Conservation (phyloP, 2,113 vertebrate species). For the Atrichornis clamosus region DNA sequence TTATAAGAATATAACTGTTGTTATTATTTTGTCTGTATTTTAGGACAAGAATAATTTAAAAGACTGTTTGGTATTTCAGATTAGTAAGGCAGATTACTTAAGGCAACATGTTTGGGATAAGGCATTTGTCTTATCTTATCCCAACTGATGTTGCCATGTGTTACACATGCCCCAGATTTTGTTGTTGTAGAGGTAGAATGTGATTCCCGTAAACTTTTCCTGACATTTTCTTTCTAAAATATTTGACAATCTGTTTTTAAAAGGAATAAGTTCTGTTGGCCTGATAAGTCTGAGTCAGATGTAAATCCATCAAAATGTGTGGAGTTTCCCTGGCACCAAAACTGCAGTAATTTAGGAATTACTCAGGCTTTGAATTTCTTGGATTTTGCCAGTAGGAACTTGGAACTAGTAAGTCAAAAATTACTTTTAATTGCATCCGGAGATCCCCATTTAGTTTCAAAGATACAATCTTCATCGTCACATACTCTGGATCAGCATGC, state of each 20-base stretch:
- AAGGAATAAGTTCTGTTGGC: neutral
- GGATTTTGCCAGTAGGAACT: constrained; percentile 27
- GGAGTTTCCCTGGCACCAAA: constrained; percentile 51
- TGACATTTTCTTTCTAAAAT: neutral
- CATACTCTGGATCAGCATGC: neutral
- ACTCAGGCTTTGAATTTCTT: constrained; percentile 19
- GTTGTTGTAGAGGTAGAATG: neutral
- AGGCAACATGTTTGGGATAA: neutral
- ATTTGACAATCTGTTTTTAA: neutral
- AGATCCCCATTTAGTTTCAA: constrained; percentile 49
- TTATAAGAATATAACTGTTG: neutral
- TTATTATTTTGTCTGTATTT: neutral
- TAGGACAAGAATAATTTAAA: neutral
- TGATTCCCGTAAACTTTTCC: neutral
- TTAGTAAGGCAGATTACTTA: neutral
- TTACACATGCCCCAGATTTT: neutral
- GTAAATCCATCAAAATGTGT: neutral
- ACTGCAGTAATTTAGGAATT: neutral
- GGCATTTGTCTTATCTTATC: neutral
- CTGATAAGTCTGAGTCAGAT: neutral
- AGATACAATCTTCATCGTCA: constrained; percentile 21
- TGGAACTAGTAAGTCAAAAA: constrained; percentile 35
- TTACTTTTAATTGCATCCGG: constrained; percentile 35
- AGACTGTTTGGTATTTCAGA: neutral
- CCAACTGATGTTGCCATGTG: neutral